Evolutionary conservation across 2,888 invertebrate genomes (phyloP).

Genomic region (Cheilosia urbana): DNA sequence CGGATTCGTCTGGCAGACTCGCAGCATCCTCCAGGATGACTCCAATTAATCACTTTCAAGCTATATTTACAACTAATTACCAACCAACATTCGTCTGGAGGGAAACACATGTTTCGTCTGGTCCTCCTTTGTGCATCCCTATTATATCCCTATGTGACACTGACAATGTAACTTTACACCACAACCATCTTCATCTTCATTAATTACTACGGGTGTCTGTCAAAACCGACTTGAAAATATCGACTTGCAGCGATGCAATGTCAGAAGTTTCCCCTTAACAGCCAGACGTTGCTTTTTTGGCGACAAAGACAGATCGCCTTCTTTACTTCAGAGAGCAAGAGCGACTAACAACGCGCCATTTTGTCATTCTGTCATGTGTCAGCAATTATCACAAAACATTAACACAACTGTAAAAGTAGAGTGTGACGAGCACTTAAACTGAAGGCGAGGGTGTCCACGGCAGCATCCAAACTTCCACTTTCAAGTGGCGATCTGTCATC

Average conservation of each 20-base stretch:
- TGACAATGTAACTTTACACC: conserved; percentile 45
- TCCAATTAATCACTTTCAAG: conserved; percentile 68
- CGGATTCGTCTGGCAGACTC: conserved; percentile 37
- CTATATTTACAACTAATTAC: conserved; percentile 72
- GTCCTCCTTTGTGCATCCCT: neutral
- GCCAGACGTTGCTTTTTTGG: conserved; percentile 1
- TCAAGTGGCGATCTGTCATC: conserved; percentile 71
- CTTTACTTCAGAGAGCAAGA: neutral
- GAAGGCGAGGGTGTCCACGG: conserved; percentile 10
- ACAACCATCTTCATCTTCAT: conserved; percentile 46
- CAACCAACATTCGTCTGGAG: conserved; percentile 44
- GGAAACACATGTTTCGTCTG: conserved; percentile 58
- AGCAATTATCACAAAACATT: conserved; percentile 72
- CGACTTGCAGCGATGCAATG: conserved; percentile 52
- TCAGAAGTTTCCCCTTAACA: neutral
- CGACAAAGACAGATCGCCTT: conserved; percentile 19
- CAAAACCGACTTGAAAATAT: conserved; percentile 64
- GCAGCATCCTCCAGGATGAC: conserved; percentile 27
- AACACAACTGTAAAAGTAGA: conserved; percentile 52
- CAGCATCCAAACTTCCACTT: conserved; percentile 19
- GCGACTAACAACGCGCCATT: neutral
- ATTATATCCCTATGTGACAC: neutral
- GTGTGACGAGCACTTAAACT: conserved; percentile 54
- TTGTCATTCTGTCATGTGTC: conserved; percentile 66
- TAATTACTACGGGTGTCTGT: conserved; percentile 56